Percentiles rank a stretch among this genome's conserved stretches.
phyloP scores from a whole-genome alignment of 2,113 vertebrate species.

The Camarhynchus parvulus region DNA sequence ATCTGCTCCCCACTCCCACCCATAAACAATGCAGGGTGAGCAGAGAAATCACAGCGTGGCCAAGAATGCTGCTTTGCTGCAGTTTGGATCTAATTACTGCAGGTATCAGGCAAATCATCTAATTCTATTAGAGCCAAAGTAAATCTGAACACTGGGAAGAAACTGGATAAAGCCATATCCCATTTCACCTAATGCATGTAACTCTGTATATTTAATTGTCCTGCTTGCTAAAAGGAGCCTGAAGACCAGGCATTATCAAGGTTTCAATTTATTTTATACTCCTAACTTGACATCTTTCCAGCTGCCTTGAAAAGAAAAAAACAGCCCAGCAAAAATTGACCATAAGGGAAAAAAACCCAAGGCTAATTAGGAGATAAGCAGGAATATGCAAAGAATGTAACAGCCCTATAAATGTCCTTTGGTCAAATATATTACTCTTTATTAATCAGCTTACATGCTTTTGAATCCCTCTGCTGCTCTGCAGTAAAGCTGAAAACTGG shows the following conservation, averaged over 20 bases:
- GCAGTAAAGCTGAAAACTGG: slow-evolving; percentile 21
- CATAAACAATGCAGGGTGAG: not conserved
- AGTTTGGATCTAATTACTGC: not conserved
- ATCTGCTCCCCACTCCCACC: not conserved
- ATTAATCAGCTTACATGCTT: slow-evolving; percentile 9
- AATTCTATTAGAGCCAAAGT: not conserved
- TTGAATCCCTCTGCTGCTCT: slow-evolving; percentile 6
- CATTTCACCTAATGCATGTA: not conserved
- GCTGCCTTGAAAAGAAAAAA: not conserved
- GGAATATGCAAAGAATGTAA: slow-evolving; percentile 6
- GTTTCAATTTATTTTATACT: not conserved
- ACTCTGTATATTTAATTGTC: not conserved
- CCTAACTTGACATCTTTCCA: not conserved
- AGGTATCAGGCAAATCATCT: not conserved
- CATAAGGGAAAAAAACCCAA: not conserved
- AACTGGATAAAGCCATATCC: slow-evolving; percentile 12
- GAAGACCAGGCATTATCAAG: not conserved
- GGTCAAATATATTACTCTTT: not conserved
- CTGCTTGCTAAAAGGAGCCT: not conserved
- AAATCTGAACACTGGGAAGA: not conserved
- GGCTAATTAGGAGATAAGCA: not conserved
- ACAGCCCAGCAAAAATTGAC: not conserved
- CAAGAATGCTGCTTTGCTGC: not conserved
- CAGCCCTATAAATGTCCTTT: slow-evolving; percentile 13
- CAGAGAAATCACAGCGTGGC: not conserved